Evolutionary conservation across 2,113 vertebrate genomes (phyloP), one percentile per base, ranked within the genome.

Genomic region (Pionites leucogaster): DNA sequence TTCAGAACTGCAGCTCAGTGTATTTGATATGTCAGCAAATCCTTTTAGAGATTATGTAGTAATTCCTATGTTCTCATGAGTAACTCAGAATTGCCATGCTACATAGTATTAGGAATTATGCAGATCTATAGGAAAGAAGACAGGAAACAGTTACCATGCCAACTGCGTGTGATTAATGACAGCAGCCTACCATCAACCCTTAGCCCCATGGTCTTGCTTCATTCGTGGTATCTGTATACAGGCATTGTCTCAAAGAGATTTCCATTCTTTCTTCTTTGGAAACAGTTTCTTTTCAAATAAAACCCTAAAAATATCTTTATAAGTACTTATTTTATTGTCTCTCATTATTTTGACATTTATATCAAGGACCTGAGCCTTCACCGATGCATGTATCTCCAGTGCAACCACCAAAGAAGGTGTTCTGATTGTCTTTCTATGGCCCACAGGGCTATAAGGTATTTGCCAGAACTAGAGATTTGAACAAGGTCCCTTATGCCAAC

Each of bases 91-190:
- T 23, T 80, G 49, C 17, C 2, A 2, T 42, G 50, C 8, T 76
- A 33, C 44, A 24, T 16, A 68, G 17, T 83, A n/a, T 11, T 65
- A 33, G 68, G 68, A 72, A 57, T 70, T 70, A 94, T 41, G 42
- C 42, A 88, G 25, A 67, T 50, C 23, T 53, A 59, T 20, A 83
- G 33, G 27, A 93, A 50, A 84, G 42, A 88, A 79, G 25, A 19
- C 44, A 82, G 76, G 65, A 68, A 90, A 93, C 29, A 2, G 68
- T 94, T 95, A 42, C 88, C 82, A 86, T 93, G 88, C 76, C 90
- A 92, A 90, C 90, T 79, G 55, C 42, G 71, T 65, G 29, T 52
- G 24, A 71, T 92, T 93, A 88, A 44, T 83, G 55, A 76, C 8
- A 25, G 29, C 67, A 91, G 18, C 25, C 35, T 81, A 25, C 24